phyloP scores from a whole-genome alignment of 64 coral and sea anemone genomes.

The Actinia equina region DNA sequence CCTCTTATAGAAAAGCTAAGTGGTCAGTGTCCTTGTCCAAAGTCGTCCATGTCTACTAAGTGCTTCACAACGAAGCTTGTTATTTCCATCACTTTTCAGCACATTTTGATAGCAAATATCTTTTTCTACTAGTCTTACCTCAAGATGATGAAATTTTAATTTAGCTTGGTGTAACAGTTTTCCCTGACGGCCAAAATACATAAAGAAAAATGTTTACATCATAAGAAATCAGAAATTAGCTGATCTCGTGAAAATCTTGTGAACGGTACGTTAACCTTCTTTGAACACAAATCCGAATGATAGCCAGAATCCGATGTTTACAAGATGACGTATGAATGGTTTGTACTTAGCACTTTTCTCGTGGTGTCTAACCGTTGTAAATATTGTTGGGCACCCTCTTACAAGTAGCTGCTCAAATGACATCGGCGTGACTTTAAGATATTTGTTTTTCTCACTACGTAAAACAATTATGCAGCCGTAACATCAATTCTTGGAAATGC shows the following conservation, averaged over 20 bases:
- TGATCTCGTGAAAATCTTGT: neutral
- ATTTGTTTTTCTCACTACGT: neutral
- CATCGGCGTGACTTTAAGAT: neutral
- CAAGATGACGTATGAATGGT: neutral
- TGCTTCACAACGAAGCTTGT: neutral
- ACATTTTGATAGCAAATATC: neutral
- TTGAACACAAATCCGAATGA: neutral
- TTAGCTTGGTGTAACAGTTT: neutral
- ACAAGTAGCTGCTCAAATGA: no score
- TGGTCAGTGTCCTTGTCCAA: neutral
- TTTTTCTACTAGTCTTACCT: neutral
- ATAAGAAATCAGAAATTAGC: neutral
- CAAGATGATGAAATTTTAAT: neutral
- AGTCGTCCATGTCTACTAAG: neutral
- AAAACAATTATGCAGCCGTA: neutral
- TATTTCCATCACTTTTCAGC: neutral
- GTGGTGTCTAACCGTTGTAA: neutral
- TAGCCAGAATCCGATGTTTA: neutral
- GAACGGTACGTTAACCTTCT: neutral
- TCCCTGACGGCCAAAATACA: neutral
- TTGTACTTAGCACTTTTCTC: neutral
- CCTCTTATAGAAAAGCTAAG: neutral
- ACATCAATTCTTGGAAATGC: neutral
- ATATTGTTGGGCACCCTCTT: neutral
- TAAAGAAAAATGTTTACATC: neutral